phyloP scores from a whole-genome alignment of 1,140 invertebrate genomes.

The Micrasema longulum region DNA sequence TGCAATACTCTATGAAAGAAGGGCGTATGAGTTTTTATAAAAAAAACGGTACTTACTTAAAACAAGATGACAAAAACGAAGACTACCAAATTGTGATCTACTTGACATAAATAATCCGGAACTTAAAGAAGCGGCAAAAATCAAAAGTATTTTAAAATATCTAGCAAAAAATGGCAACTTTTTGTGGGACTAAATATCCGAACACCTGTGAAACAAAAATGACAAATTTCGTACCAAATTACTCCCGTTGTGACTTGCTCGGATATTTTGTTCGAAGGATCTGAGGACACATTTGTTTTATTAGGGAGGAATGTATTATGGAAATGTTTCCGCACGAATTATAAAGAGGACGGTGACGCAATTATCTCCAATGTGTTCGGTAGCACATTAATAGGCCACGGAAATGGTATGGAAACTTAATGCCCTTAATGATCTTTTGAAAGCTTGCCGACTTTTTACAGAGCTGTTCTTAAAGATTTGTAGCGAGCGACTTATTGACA shows the following conservation, averaged over 20 bases:
- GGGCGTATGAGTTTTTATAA: too few relatives aligned
- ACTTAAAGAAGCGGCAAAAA: conserved; percentile 17
- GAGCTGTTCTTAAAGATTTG: background rate
- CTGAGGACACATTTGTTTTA: conserved; percentile 14
- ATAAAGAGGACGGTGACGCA: conserved; percentile 21
- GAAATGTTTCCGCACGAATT: conserved; percentile 35
- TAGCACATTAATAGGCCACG: conserved; percentile 30
- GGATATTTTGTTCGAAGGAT: background rate
- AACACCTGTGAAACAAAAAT: background rate
- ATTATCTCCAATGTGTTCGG: conserved; percentile 35
- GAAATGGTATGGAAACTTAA: conserved; percentile 26
- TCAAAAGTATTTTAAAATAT: conserved; percentile 15
- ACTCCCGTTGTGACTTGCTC: background rate
- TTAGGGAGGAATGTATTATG: conserved; percentile 31
- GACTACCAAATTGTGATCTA: too few relatives aligned
- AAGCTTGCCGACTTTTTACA: conserved; percentile 18
- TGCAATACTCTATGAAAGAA: too few relatives aligned
- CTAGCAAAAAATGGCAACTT: background rate
- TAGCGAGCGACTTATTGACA: background rate
- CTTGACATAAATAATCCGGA: conserved; percentile 14
- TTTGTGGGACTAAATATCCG: conserved; percentile 1
- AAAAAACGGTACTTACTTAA: too few relatives aligned
- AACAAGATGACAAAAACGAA: too few relatives aligned
- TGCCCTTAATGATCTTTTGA: conserved; percentile 14
- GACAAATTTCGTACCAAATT: background rate